Evolutionary conservation across 2,797 vertebrate genomes (phyloP), one percentile per base, ranked within the genome.

Genomic region (Cebuella pygmaea): DNA sequence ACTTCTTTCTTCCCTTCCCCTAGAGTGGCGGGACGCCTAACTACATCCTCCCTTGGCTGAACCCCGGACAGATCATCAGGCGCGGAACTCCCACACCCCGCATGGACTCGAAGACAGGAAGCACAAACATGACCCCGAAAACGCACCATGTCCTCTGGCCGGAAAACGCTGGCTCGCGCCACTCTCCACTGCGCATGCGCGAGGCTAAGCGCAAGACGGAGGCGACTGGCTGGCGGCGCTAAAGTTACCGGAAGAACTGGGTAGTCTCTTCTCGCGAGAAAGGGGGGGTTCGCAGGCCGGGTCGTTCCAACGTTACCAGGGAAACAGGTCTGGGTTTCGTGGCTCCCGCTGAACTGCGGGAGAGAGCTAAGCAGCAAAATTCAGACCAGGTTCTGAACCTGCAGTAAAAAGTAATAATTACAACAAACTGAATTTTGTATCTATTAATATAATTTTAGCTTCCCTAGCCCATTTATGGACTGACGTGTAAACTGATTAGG

Each of bases 111-210:
- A 4, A 30, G 5, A 41, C 93, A 78, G 90, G 67, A 87, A 95
- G 17, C 81, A 94, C 78, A 84, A 80, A 94, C 4, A 52, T 5
- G 17, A 92, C 52, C 95, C 96, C 52, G 1, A 41, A 94, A 74
- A 98, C 98, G 92, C 94, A 98, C 98, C 98, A 7, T 96, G 27
- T 26, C 91, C 55, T 84, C 55, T 41, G 4, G 61, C 92, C 92
- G 93, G 94, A 97, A 98, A 76, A 64, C 55, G 55, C 50, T 0
- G 44, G 9, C 76, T 89, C 84, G 90, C 82, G 94, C 95, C 93
- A 36, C 93, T 72, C 50, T 9, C 11, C 36, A 92, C 24, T 39
- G 96, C 94, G 46, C 97, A 92, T 94, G 97, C 97, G 97, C 96
- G 4, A n/a, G 91, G 14, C 13, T 48, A 15, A 64, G 14, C 0